Base-by-base conservation (phyloP, 2,113 vertebrate species). In the Proterorhinus semilunaris region DNA sequence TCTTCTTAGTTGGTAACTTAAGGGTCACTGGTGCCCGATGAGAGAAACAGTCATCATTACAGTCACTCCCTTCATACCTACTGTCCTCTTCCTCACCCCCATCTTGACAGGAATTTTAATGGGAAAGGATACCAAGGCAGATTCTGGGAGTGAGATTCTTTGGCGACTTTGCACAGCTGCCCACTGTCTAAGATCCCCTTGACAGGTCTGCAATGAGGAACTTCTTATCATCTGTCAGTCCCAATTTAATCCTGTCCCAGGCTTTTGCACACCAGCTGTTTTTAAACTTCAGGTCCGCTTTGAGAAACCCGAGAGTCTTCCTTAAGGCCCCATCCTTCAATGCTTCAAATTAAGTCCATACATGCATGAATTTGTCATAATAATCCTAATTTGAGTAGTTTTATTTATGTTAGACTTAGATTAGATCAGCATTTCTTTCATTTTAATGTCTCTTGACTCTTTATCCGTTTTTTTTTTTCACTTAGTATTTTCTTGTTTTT, bases 61-160 rank as follows among this genome's bases (percentile, higher is more conserved):
- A 62, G 57, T 51, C 59, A 47, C 71, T 64, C 61, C 63, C 67
- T 63, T 67, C 64, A 58, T 36, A 36, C 27, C 4, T 0, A 45
- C 58, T 71, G 73, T 51, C 83, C 80, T 78, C 57, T 63, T 65
- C 12, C 46, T 85, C 72, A 82, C 81, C 81, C 81, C 74, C 55
- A 3, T 75, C 71, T 74, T 58, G 80, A 65, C 73, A 80, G 85
- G 78, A 83, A 83, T 86, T 81, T 83, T 81, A 82, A 87, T 76
- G 69, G 71, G 3, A 77, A 42, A 82, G 74, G 80, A 88, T 81
- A 83, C 70, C 61, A 44, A 70, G 61, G 63, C 63, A 73, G 81
- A 83, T 84, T 89, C 82, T 76, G 62, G 65, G 69, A 85, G 78
- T 69, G 10, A 80, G 85, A 90, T 88, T 85, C 80, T 83, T 67